Evolutionary conservation across 1,140 invertebrate genomes (phyloP).

Genomic region (Diabrotica virgifera): DNA sequence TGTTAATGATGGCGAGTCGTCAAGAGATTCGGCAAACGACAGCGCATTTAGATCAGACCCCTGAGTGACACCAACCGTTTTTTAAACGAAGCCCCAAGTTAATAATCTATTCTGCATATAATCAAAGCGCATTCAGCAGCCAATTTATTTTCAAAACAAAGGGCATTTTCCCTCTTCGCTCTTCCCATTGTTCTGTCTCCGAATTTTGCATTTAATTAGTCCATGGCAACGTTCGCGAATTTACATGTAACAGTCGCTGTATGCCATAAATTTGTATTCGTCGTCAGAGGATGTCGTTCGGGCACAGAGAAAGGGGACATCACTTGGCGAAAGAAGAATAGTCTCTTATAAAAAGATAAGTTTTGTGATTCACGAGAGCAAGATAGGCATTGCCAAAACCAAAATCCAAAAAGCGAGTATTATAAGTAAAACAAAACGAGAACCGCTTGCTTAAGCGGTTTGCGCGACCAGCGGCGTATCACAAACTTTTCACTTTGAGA

Average conservation of each 20-base stretch:
- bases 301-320: constrained; percentile 16
- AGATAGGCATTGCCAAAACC: constrained; percentile 28
- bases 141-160: not conserved
- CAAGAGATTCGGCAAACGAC: no score
- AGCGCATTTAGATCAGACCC: no score
- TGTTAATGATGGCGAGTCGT: no score
- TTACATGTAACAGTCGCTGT: constrained; percentile 34
- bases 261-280: constrained; percentile 31
- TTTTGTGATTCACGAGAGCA: constrained; percentile 33
- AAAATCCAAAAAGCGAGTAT: constrained; percentile 13
- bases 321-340: constrained; percentile 35
- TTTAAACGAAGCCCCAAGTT: not conserved
- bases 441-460: not conserved
- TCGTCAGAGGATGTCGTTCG: constrained; percentile 10
- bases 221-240: constrained; percentile 29
- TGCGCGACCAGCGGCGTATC: constrained; percentile 3
- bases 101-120: constrained; percentile 3
- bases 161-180: not conserved
- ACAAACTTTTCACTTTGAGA: not conserved
- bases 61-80: no score
- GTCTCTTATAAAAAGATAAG: constrained; percentile 34
- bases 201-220: constrained; percentile 35
- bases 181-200: constrained; percentile 8
- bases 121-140: not conserved
- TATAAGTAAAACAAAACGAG: constrained; percentile 13